Evolutionary conservation across 2,113 vertebrate genomes (phyloP).

Genomic region (Mellivora capensis): DNA sequence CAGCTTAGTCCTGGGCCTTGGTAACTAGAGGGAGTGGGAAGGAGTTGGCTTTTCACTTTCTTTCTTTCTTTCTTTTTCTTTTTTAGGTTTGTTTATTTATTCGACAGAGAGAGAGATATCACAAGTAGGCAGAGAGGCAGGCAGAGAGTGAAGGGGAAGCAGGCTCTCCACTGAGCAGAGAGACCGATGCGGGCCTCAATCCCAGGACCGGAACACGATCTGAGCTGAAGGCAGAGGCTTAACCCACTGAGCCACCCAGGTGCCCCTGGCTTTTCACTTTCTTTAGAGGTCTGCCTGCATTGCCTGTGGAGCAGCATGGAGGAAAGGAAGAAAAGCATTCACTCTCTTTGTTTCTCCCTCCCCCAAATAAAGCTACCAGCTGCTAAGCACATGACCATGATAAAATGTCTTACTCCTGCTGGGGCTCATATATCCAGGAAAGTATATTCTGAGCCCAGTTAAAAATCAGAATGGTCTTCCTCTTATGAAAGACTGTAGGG

Average conservation of each 20-base stretch:
- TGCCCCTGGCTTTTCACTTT: background rate
- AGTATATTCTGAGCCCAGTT: background rate
- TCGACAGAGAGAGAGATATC: too few relatives aligned
- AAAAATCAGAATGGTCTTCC: background rate
- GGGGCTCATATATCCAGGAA: background rate
- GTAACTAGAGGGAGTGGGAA: background rate
- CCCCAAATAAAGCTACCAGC: background rate
- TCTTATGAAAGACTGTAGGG: background rate
- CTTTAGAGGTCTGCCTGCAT: background rate
- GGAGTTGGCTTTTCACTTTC: background rate
- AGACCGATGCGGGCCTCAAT: too few relatives aligned
- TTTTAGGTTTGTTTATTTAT: too few relatives aligned
- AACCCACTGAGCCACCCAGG: too few relatives aligned
- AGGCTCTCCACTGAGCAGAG: too few relatives aligned
- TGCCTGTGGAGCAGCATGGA: background rate
- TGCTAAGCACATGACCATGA: background rate
- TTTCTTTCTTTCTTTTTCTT: background rate
- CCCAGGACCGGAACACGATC: too few relatives aligned
- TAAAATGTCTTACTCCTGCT: background rate
- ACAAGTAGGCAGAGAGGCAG: too few relatives aligned
- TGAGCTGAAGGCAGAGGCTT: too few relatives aligned
- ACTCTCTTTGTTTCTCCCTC: background rate
- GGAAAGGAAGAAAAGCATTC: background rate
- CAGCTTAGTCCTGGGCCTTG: background rate
- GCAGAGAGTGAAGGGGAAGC: too few relatives aligned